Evolutionary conservation across 2,797 vertebrate species (phyloP).

Genomic region (Huso huso): DNA sequence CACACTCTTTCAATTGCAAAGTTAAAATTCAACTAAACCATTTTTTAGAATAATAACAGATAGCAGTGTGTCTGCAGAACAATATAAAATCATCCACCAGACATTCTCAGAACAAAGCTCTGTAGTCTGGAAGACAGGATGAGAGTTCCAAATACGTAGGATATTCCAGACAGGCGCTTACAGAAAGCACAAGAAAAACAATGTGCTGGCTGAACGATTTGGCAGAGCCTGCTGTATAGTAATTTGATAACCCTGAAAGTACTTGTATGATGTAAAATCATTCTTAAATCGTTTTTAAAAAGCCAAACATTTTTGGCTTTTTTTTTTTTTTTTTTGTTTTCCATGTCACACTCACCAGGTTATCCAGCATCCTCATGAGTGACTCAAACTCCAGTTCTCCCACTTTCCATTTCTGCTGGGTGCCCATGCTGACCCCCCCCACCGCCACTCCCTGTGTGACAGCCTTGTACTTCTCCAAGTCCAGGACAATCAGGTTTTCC

Average conservation of each 20-base stretch:
- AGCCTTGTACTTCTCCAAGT: slow-evolving; percentile 76
- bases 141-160: not conserved
- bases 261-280: not conserved
- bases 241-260: slow-evolving; percentile 21
- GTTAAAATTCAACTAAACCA: too few species aligned
- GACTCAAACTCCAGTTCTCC: slow-evolving; percentile 94
- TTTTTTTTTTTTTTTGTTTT: too few species aligned
- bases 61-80: too few species aligned
- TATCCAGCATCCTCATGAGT: slow-evolving; percentile 95
- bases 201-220: slow-evolving; percentile 24
- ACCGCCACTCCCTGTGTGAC: slow-evolving; percentile 50
- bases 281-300: too few species aligned
- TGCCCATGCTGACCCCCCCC: slow-evolving; percentile 54
- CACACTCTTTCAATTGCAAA: too few species aligned
- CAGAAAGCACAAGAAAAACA: slow-evolving; percentile 5
- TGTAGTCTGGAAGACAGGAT: not conserved
- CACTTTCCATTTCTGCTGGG: slow-evolving; percentile 75
- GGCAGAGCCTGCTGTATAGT: slow-evolving; percentile 26
- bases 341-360: slow-evolving; percentile 71
- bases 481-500: slow-evolving; percentile 87
- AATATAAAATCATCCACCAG: not conserved
- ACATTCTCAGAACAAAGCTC: not conserved
- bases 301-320: too few species aligned
- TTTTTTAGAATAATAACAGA: too few species aligned
- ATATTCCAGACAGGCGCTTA: not conserved